These are phyloP conservation scores for Coleophora flavipennella DNA, from an alignment of 2,888 invertebrate species.

Conservation along the genomic window DNA sequence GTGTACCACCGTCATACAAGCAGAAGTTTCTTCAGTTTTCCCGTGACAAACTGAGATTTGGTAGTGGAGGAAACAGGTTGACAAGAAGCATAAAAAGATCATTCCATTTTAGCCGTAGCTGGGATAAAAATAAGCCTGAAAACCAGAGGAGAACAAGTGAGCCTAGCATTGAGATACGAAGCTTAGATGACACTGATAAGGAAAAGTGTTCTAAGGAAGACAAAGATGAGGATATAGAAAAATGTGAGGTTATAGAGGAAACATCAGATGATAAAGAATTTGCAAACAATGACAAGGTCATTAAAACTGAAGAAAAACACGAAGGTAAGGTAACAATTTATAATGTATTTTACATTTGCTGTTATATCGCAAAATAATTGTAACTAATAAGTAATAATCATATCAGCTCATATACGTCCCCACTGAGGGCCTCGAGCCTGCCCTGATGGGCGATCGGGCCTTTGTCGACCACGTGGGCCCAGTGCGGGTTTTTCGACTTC, in stretches of 20 bases:
- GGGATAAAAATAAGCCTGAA: slow-evolving; percentile 58
- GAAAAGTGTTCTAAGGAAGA: slow-evolving; percentile 54
- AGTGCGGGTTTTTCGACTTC: no score
- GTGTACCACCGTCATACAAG: slow-evolving; percentile 67
- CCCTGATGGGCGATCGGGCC: no score
- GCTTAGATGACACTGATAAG: slow-evolving; percentile 32
- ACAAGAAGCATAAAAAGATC: slow-evolving; percentile 66
- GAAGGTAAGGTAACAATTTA: slow-evolving; percentile 31
- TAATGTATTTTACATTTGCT: no score
- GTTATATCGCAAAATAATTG: no score
- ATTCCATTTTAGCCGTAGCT: slow-evolving; percentile 60
- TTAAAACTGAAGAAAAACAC: slow-evolving; percentile 40
- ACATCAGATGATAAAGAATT: slow-evolving; percentile 50
- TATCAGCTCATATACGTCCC: no score
- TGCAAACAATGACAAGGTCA: slow-evolving; percentile 50
- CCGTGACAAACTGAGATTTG: slow-evolving; percentile 60
- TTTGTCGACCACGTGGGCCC: no score
- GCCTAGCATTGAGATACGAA: slow-evolving; percentile 47
- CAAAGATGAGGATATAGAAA: slow-evolving; percentile 56
- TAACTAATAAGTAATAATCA: no score
- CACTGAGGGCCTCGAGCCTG: no score
- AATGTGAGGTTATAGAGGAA: slow-evolving; percentile 60
- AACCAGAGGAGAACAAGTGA: slow-evolving; percentile 57
- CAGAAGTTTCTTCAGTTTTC: slow-evolving; percentile 66
- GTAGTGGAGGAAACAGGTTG: slow-evolving; percentile 57